These are phyloP conservation scores for Apotomis capreana DNA, from an alignment of 2,888 invertebrate species.

Conservation along the genomic window DNA sequence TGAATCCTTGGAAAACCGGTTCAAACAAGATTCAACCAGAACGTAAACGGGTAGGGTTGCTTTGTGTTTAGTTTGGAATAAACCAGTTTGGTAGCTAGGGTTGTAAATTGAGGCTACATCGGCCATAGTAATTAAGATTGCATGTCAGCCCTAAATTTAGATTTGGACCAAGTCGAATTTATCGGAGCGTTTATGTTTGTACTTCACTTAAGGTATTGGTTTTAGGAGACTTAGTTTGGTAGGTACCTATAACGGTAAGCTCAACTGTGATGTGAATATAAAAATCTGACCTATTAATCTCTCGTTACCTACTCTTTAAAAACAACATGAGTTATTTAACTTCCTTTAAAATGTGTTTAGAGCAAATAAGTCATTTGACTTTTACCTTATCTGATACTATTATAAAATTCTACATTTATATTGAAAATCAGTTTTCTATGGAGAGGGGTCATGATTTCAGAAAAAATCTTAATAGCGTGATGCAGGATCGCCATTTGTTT, in stretches of 20 bases:
- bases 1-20: slow-evolving; percentile 5
- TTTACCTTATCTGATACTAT: no score
- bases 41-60: neutral
- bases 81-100: slow-evolving; percentile 46
- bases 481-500: no score
- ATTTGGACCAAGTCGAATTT: slow-evolving; percentile 66
- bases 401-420: no score
- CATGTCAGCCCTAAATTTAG: slow-evolving; percentile 71
- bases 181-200: slow-evolving; percentile 58
- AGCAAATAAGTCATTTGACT: no score
- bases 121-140: slow-evolving; percentile 73
- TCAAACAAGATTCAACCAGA: slow-evolving; percentile 7
- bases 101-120: slow-evolving; percentile 66
- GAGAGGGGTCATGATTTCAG: no score
- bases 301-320: no score
- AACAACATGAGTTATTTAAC: no score
- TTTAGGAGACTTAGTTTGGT: neutral
- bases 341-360: no score
- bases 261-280: neutral
- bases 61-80: neutral
- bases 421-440: no score
- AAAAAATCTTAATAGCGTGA: no score
- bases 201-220: slow-evolving; percentile 21
- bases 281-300: neutral
- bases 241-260: neutral